phyloP scores from a whole-genome alignment of 2,797 vertebrate species.

The Rhinophrynus dorsalis region DNA sequence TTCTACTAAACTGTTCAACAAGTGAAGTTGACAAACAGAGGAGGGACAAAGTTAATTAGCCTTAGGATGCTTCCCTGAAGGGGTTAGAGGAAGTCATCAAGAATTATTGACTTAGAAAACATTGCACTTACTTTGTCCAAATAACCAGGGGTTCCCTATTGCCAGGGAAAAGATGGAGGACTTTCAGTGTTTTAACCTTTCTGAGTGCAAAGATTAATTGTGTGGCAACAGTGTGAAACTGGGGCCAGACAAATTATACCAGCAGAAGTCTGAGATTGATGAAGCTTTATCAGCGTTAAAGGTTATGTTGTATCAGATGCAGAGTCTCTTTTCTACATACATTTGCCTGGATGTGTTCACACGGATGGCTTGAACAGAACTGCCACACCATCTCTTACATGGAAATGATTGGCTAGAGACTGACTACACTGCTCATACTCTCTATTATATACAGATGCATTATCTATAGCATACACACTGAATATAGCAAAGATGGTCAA shows the following conservation, averaged over 20 bases:
- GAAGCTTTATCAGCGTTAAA: slow-evolving; percentile 36
- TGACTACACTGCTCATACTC: too few species aligned
- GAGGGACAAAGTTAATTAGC: slow-evolving; percentile 3
- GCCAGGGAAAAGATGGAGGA: slow-evolving; percentile 21
- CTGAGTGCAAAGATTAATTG: slow-evolving; percentile 41
- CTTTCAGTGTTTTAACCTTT: slow-evolving; percentile 36
- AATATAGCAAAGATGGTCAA: too few species aligned
- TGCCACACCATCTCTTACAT: too few species aligned
- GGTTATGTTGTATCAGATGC: slow-evolving; percentile 33
- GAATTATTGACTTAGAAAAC: slow-evolving; percentile 26
- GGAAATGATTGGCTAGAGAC: too few species aligned
- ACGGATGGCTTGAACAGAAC: too few species aligned
- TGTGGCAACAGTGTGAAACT: slow-evolving; percentile 17
- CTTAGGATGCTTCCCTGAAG: neutral
- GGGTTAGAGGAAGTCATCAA: neutral
- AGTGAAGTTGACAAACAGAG: slow-evolving; percentile 5
- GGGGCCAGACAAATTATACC: slow-evolving; percentile 34
- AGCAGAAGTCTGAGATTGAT: slow-evolving; percentile 39
- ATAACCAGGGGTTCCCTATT: neutral
- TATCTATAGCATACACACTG: too few species aligned
- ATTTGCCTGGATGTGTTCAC: too few species aligned
- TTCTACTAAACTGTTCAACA: neutral
- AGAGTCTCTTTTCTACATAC: slow-evolving; percentile 14
- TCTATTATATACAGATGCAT: too few species aligned
- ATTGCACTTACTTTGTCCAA: slow-evolving; percentile 33